Percentiles rank a stretch among this genome's conserved stretches.
Evolutionary conservation across 2,113 vertebrate genomes (phyloP).

Genomic region (Amia ocellicauda): DNA sequence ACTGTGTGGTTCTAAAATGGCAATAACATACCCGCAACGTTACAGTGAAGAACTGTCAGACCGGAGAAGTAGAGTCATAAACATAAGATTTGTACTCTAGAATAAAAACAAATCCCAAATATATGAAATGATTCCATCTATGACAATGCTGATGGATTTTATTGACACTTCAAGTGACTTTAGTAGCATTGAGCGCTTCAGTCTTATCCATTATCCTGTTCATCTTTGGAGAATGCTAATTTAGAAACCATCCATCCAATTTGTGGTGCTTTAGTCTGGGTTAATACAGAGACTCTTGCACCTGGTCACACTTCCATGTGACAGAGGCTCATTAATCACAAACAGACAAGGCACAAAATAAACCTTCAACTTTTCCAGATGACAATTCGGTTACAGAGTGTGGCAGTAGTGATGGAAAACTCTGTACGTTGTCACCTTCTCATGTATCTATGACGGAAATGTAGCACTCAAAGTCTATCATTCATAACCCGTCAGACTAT

Average conservation of each 20-base stretch:
- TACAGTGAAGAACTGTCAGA: too few species aligned
- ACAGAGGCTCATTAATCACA: slow-evolving; percentile 66
- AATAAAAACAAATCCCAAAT: too few species aligned
- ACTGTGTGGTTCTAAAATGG: too few species aligned
- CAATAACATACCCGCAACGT: too few species aligned
- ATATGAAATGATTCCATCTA: too few species aligned
- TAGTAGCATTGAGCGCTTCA: slow-evolving; percentile 41
- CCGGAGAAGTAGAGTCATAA: too few species aligned
- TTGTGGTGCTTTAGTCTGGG: slow-evolving; percentile 56
- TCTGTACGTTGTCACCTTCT: not conserved
- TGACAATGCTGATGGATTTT: too few species aligned
- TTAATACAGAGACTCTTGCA: slow-evolving; percentile 51
- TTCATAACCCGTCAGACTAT: too few species aligned
- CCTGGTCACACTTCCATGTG: slow-evolving; percentile 61
- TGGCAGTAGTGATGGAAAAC: slow-evolving; percentile 22
- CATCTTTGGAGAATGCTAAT: slow-evolving; percentile 52
- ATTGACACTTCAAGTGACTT: slow-evolving; percentile 26
- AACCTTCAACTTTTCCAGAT: slow-evolving; percentile 53
- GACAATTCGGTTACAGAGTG: slow-evolving; percentile 43
- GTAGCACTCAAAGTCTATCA: too few species aligned
- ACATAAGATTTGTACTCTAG: too few species aligned
- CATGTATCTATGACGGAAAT: too few species aligned
- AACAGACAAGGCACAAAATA: slow-evolving; percentile 50
- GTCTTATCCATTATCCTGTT: slow-evolving; percentile 51
- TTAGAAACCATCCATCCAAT: slow-evolving; percentile 65